phyloP scores from a whole-genome alignment of 35 echinoderm and acorn worm genomes.

The Lytechinus pictus region DNA sequence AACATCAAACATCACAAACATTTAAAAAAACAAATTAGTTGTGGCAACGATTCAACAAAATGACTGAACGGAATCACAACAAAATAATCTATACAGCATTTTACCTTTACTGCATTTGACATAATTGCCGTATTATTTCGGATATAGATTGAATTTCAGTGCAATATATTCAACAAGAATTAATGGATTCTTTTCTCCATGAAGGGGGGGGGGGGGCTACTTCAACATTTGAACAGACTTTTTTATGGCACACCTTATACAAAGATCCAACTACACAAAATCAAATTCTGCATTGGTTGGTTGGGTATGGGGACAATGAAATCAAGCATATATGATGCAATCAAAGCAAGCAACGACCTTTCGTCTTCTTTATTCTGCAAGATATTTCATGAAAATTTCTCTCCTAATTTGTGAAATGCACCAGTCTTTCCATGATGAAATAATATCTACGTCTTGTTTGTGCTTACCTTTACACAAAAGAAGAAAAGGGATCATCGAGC shows the following conservation, averaged over 20 bases:
- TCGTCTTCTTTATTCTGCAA: not conserved
- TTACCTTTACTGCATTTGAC: too few relatives aligned
- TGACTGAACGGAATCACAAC: too few relatives aligned
- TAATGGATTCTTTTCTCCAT: too few relatives aligned
- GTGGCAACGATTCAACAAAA: too few relatives aligned
- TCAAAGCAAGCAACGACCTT: not conserved
- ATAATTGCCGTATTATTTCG: too few relatives aligned
- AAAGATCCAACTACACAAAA: not conserved
- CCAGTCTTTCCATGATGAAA: not conserved
- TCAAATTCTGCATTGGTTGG: not conserved
- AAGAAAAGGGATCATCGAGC: not conserved
- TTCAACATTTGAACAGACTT: not conserved
- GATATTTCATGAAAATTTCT: not conserved
- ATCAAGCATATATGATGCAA: not conserved
- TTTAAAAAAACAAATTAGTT: too few relatives aligned
- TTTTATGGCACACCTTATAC: not conserved
- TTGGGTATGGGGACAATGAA: not conserved
- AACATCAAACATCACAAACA: too few relatives aligned
- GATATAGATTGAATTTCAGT: too few relatives aligned
- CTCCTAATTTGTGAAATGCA: not conserved
- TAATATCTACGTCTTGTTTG: not conserved
- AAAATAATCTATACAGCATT: too few relatives aligned
- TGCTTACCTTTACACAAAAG: not conserved
- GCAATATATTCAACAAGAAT: too few relatives aligned
- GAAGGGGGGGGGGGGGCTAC: too few relatives aligned